These are phyloP conservation scores for Eutolmus rufibarbis DNA, from an alignment of 2,888 invertebrate genomes.

Conservation along the genomic window DNA sequence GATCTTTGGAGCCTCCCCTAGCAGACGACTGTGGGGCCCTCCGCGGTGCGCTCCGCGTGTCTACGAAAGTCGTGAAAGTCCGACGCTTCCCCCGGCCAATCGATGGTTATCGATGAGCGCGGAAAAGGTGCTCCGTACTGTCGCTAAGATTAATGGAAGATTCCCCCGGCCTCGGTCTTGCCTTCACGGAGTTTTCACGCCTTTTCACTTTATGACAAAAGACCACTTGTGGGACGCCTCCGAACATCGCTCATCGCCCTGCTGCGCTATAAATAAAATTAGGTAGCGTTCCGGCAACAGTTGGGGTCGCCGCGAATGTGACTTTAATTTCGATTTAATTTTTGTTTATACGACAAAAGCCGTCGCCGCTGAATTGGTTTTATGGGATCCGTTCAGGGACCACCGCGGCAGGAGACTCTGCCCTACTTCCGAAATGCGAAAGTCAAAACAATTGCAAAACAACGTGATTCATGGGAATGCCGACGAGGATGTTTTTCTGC, in stretches of 20 bases:
- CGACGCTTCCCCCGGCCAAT: background rate
- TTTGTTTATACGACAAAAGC: constrained; percentile 20
- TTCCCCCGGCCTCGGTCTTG: background rate
- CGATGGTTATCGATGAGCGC: background rate
- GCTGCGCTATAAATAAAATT: constrained; percentile 31
- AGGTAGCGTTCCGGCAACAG: background rate
- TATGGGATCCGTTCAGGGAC: background rate
- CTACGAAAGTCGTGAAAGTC: background rate
- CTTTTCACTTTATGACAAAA: constrained; percentile 22
- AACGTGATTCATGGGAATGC: background rate
- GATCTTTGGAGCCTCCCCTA: background rate
- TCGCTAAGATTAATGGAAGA: background rate
- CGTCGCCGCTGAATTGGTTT: background rate
- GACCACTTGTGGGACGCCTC: constrained; percentile 32
- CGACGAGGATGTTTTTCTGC: background rate
- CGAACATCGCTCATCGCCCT: background rate
- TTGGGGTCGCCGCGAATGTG: background rate
- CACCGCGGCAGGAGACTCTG: background rate
- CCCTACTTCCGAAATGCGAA: background rate
- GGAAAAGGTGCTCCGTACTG: background rate
- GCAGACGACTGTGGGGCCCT: background rate
- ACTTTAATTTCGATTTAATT: constrained; percentile 36
- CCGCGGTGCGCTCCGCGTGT: background rate
- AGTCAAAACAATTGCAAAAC: background rate
- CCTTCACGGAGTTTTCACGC: background rate